Base-by-base conservation (phyloP, 2,113 vertebrate genomes). In the Notechis scutatus region DNA sequence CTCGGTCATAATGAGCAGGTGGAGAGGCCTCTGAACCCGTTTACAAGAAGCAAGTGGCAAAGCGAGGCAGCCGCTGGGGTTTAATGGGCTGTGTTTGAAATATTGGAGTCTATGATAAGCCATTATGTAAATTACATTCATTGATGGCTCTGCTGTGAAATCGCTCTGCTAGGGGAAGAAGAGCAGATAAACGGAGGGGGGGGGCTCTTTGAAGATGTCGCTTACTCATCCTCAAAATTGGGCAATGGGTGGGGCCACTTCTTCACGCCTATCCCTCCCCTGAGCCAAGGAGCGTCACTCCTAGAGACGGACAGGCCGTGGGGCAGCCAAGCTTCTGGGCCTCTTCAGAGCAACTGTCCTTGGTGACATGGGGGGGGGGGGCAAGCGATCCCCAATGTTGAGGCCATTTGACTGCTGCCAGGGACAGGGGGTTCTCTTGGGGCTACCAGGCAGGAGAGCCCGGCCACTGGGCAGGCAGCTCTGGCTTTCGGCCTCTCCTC, bases 161-260 rank as follows among this genome's bases (percentile, higher is more conserved):
- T 96, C 92, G 0, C 94, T 91, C 87, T 96, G 88, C 93, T 94
- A 97, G 95, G 94, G 95, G 96, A 96, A 92, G 92, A 93, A 92
- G 92, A 93, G 94, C 95, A 96, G 96, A 97, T 96, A 97, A 97
- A 97, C 96, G 96, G 5, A 92, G 93, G 96, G 96, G 96, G 5
- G 93, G 93, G 96, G 96, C 95, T 96, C 94, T 47, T 10, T 95
- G 94, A 92, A 95, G 95, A 95, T 96, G 96, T 92, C 96, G 94
- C 95, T 97, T 96, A 95, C 95, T 96, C 96, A 95, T 92, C 96
- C 96, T 96, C 96, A 96, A 95, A 95, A 96, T 42, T 20, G 93
- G 94, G 87, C 92, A 93, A 95, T 81, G 93, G 95, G 95, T 90
- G 94, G 91, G 85, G 96, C 74, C 92, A 94, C 94, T 95, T 96